Evolutionary conservation across 2,113 vertebrate genomes (phyloP).

Genomic region (Microcebus tavaratra): DNA sequence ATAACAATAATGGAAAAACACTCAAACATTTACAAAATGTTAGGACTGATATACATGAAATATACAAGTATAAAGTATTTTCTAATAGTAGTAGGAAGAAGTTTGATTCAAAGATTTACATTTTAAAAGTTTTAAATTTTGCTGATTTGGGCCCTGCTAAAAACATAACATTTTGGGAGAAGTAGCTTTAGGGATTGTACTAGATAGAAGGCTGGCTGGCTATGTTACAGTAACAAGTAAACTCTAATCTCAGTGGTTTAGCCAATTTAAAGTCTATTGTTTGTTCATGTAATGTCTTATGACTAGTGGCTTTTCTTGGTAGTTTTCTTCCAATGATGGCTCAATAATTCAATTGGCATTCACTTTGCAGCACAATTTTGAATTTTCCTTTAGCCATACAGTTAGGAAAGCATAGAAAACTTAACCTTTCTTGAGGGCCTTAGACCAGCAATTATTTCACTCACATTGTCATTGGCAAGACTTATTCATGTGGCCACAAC

Average conservation of each 20-base stretch:
- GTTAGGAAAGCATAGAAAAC: not conserved
- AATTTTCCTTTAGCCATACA: not conserved
- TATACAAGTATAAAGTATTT: not conserved
- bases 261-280: not conserved
- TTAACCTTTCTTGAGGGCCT: not conserved
- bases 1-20: not conserved
- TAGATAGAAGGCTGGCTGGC: not conserved
- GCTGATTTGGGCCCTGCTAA: not conserved
- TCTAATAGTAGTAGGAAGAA: not conserved
- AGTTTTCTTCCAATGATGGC: not conserved
- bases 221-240: not conserved
- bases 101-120: not conserved
- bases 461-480: not conserved
- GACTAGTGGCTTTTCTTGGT: not conserved
- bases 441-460: not conserved
- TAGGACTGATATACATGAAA: not conserved
- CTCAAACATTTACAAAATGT: not conserved
- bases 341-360: not conserved
- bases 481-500: not conserved
- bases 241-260: not conserved
- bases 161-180: not conserved
- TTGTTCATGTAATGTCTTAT: not conserved
- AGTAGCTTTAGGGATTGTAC: not conserved
- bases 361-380: not conserved
- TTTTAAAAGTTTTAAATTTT: not conserved